Base-by-base conservation (phyloP, 2,797 vertebrate genomes). In the Microchirus variegatus region DNA sequence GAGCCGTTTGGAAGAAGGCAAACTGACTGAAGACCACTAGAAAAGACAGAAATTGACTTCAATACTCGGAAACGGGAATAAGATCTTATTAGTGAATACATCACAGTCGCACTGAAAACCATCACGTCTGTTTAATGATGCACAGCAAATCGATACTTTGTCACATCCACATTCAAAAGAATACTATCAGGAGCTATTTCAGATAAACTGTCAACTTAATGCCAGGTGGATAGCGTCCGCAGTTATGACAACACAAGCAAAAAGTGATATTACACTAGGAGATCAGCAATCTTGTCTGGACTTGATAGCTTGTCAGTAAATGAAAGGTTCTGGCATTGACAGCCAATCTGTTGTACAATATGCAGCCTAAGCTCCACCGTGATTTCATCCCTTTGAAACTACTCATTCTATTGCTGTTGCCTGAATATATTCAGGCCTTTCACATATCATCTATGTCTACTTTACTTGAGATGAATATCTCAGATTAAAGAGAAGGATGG, bases 21-120 rank as follows among this genome's bases (percentile, higher is more conserved):
- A 99, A 99, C 80, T 99, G 98, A 70, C 98, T 98, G 53, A 99
- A 99, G 51, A 99, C 97, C 89, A 99, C 98, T 99, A 87, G 0
- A 48, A 66, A 79, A 72, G 57, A 83, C 42, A 83, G 49, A 83
- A 36, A 73, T 14, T 47, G 11, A 81, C 53, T 57, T 68, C n/a
- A 61, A 36, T 22, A 22, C 22, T 22, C 53, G 41, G 48, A 65
- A 65, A 53, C 0, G 1, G 9, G 48, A 62, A 71, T 63, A 18
- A 40, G 43, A 15, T 54, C 0, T 48, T 64, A 62, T 57, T 18
- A 45, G 4, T 15, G n/a, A 12, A 5, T 42, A 2, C 36, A 67
- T 48, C 17, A n/a, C 16, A 26, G 49, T 38, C 7, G 11, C 10
- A 7, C 2, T 36, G 8, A 58, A 59, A 53, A 51, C 42, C 42